Conservation (phyloP, 2,797 vertebrate species). For the Molothrus ater region DNA sequence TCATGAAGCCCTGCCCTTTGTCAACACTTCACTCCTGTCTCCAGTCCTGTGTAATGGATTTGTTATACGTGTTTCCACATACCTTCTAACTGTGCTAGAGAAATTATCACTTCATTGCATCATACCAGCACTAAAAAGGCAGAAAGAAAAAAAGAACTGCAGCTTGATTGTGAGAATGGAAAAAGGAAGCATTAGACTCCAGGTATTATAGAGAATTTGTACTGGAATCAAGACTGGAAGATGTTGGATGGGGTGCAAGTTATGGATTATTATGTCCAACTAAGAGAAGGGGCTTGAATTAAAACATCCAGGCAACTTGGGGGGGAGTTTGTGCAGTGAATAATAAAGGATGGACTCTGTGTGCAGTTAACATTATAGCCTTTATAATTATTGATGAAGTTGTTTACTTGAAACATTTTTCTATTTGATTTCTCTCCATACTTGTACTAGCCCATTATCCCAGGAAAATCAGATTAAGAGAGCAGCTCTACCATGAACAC, state of each 20-base stretch:
- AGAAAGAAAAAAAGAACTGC: neutral
- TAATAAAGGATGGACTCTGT: neutral
- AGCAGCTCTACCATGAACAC: neutral
- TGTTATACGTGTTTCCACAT: constrained; percentile 53
- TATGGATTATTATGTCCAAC: neutral
- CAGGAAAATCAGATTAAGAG: neutral
- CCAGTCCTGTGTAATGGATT: constrained; percentile 37
- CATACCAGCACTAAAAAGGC: neutral
- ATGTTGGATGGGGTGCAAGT: neutral
- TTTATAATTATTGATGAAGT: neutral
- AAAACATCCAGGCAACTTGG: neutral
- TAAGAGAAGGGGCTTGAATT: neutral
- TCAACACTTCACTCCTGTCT: constrained; percentile 68
- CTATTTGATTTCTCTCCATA: neutral
- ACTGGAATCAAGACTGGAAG: neutral
- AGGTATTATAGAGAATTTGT: neutral
- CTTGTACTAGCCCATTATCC: neutral
- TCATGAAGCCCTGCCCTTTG: constrained; percentile 66
- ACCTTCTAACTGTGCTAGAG: constrained; percentile 8
- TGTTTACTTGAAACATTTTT: neutral
- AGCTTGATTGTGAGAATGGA: neutral
- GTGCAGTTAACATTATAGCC: neutral
- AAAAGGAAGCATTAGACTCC: neutral
- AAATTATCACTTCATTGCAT: constrained; percentile 5
- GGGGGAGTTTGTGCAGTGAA: neutral